Conservation (phyloP, 1,140 invertebrate genomes). For the Homarus americanus region DNA sequence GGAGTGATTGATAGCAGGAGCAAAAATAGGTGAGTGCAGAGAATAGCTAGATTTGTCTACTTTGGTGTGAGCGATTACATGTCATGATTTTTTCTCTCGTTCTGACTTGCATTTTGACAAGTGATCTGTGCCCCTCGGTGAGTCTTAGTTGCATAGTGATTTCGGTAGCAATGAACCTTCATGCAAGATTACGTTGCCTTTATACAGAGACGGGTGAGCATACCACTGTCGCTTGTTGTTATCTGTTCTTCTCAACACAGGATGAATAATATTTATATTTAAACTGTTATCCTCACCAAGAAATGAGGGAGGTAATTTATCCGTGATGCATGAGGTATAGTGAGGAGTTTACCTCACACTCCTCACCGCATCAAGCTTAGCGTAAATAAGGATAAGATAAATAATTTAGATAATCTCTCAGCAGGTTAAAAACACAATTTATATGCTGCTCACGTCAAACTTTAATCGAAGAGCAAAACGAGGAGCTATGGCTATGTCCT, state of each 20-base stretch:
- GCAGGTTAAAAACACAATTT: background rate
- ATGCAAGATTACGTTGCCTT: background rate
- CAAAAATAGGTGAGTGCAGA: background rate
- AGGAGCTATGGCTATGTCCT: background rate
- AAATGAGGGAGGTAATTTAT: background rate
- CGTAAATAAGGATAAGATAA: background rate
- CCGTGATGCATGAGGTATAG: background rate
- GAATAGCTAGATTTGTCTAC: slow-evolving; percentile 2
- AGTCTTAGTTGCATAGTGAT: background rate
- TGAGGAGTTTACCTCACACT: too few species aligned
- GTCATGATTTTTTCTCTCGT: background rate
- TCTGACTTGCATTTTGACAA: background rate
- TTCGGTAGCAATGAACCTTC: background rate
- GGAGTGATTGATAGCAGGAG: background rate
- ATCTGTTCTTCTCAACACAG: too few species aligned
- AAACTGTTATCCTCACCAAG: background rate
- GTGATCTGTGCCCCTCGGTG: background rate
- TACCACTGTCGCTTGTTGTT: background rate
- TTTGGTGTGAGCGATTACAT: background rate
- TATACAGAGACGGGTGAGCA: background rate
- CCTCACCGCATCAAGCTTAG: background rate
- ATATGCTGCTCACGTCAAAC: background rate
- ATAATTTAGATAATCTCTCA: background rate
- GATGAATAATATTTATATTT: background rate
- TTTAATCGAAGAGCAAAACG: background rate